Evolutionary conservation across 2,888 invertebrate genomes (phyloP).

Genomic region (Metopia argyrocephala): DNA sequence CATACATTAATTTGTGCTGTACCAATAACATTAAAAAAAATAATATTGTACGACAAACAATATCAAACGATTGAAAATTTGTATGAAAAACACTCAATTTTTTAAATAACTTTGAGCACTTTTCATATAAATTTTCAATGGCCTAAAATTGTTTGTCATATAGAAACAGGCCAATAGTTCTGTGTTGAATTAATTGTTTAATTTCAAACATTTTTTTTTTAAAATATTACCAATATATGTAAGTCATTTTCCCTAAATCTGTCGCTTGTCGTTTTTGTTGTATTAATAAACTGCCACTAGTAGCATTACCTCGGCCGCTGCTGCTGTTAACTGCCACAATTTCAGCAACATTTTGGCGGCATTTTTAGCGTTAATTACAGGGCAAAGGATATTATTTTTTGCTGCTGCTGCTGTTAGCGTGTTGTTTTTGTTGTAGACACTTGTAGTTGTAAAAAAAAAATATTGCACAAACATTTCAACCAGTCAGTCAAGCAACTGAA

Average conservation of each 20-base stretch:
- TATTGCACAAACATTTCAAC: conserved; percentile 10
- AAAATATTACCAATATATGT: no score
- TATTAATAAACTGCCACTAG: conserved; percentile 1
- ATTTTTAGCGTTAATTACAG: conserved; percentile 58
- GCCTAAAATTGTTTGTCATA: no score
- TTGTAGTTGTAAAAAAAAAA: conserved; percentile 30
- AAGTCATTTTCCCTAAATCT: neutral
- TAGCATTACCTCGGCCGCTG: neutral
- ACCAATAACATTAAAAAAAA: no score
- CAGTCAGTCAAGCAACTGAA: conserved; percentile 14
- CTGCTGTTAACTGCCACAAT: conserved; percentile 10
- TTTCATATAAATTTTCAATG: no score
- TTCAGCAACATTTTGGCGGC: conserved; percentile 46
- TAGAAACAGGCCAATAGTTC: no score
- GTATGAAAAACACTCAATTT: no score
- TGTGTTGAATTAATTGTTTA: no score
- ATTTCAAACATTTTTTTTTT: no score
- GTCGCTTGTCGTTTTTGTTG: conserved; percentile 17
- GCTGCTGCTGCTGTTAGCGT: neutral
- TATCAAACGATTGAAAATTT: no score
- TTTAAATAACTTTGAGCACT: no score
- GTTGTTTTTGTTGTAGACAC: conserved; percentile 22
- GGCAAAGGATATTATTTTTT: conserved; percentile 47
- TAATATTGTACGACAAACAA: no score
- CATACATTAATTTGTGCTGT: no score